Percentiles rank a stretch among this genome's conserved stretches.
Conservation (phyloP, 2,888 invertebrate genomes). For the Ganaspis brasiliensis region DNA sequence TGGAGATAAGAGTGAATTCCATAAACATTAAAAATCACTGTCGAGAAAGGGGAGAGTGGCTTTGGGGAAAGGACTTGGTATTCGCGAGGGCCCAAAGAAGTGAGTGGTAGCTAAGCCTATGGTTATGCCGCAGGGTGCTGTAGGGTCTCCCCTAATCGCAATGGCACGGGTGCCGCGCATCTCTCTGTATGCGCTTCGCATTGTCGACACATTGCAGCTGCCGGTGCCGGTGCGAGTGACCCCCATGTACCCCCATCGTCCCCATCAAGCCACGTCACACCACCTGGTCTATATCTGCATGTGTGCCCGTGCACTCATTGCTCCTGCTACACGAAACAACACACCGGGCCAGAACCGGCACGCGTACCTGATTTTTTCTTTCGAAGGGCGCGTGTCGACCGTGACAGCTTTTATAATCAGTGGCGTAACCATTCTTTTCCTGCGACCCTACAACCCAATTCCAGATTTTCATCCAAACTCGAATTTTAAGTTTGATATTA, state of each 20-base stretch:
- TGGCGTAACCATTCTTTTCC: constrained; percentile 44
- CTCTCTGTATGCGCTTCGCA: constrained; percentile 3
- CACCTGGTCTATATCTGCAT: constrained; percentile 77
- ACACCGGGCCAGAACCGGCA: constrained; percentile 51
- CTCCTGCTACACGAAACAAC: constrained; percentile 56
- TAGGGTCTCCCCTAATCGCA: constrained; percentile 40
- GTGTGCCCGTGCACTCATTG: constrained; percentile 60
- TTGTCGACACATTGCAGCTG: constrained; percentile 37
- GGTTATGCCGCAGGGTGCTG: constrained; percentile 18
- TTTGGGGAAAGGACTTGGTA: constrained; percentile 10
- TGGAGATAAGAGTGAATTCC: constrained; percentile 33
- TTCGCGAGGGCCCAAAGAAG: not conserved
- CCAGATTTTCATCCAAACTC: constrained; percentile 50
- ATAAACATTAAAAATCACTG: constrained; percentile 22
- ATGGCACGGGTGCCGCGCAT: constrained; percentile 38
- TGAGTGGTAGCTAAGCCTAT: constrained; percentile 32
- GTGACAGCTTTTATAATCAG: constrained; percentile 49
- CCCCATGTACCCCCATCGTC: constrained; percentile 40
- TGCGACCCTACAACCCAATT: constrained; percentile 43
- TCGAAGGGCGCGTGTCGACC: constrained; percentile 42
- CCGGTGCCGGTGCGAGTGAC: constrained; percentile 27
- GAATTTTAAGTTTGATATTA: too few relatives aligned
- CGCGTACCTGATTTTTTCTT: constrained; percentile 33
- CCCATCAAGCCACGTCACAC: constrained; percentile 76
- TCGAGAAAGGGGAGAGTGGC: not conserved